Conservation (phyloP, 2,888 invertebrate species). For the Callinectes sapidus region DNA sequence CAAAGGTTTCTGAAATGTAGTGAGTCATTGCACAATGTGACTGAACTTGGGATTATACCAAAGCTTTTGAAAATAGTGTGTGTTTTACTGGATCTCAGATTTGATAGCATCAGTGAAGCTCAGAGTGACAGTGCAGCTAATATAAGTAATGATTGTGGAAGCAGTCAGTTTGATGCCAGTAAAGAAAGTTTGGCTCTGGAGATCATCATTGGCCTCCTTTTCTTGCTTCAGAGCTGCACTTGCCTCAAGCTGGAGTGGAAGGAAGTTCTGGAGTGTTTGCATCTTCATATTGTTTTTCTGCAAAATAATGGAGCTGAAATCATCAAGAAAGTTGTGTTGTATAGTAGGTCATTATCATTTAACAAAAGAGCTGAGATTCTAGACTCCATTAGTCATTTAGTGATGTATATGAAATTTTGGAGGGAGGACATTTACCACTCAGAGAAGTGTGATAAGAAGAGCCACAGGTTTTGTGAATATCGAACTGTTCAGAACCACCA, state of each 20-base stretch:
- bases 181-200: conserved; percentile 46
- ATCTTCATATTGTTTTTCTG: conserved; percentile 59
- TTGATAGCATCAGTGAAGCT: neutral
- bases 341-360: conserved; percentile 20
- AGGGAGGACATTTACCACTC: conserved; percentile 59
- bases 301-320: conserved; percentile 54
- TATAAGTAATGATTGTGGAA: neutral
- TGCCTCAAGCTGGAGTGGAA: conserved; percentile 58
- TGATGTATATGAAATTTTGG: conserved; percentile 62
- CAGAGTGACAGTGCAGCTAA: neutral
- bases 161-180: conserved; percentile 2
- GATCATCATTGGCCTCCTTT: conserved; percentile 49
- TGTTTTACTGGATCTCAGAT: conserved; percentile 26
- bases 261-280: conserved; percentile 58
- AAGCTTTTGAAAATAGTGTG: conserved; percentile 51
- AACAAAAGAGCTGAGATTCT: conserved; percentile 44
- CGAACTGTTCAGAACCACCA: conserved; percentile 51
- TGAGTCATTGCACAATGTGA: conserved; percentile 52
- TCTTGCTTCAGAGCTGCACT: conserved; percentile 55
- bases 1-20: conserved; percentile 59
- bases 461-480: conserved; percentile 62
- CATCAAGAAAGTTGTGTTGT: conserved; percentile 42
- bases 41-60: conserved; percentile 56
- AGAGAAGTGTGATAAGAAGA: conserved; percentile 65
- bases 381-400: conserved; percentile 45